Conservation (phyloP, 2,113 vertebrate genomes). For the Coptodon bakossiorum region DNA sequence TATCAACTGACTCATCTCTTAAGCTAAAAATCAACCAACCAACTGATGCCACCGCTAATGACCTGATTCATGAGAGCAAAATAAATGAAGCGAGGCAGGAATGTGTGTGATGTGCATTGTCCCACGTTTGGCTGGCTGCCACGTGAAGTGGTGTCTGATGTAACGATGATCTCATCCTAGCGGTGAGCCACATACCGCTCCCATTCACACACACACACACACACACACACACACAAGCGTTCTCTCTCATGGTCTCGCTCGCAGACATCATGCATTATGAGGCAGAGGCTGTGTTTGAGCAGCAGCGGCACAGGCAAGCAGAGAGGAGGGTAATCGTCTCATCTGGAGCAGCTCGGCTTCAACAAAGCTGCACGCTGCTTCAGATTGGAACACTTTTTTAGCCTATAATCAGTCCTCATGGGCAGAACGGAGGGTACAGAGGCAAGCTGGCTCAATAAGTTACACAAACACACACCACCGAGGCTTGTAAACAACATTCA, state of each 20-base stretch:
- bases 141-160: slow-evolving; percentile 38
- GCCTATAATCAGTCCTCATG: not conserved
- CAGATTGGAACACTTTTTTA: not conserved
- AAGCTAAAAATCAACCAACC: not conserved
- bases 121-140: not conserved
- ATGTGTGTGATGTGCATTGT: slow-evolving; percentile 10
- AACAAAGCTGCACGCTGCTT: slow-evolving; percentile 29
- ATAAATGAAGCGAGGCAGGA: not conserved
- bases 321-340: slow-evolving; percentile 24
- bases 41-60: not conserved
- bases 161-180: slow-evolving; percentile 50
- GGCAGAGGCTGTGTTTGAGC: not conserved
- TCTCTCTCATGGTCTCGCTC: not conserved
- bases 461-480: not conserved
- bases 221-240: not conserved
- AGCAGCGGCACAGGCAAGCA: slow-evolving; percentile 11
- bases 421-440: not conserved
- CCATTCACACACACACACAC: not conserved
- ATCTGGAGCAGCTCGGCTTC: not conserved
- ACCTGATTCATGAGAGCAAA: not conserved
- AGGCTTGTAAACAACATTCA: slow-evolving; percentile 5
- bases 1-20: not conserved
- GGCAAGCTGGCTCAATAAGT: not conserved
- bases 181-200: slow-evolving; percentile 5
- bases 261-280: not conserved